A percentile compares a stretch with the other conserved stretches of the same genome.
Evolutionary conservation across 23 tunicate genomes (phyloP).

Genomic region (Ciona savignyi): DNA sequence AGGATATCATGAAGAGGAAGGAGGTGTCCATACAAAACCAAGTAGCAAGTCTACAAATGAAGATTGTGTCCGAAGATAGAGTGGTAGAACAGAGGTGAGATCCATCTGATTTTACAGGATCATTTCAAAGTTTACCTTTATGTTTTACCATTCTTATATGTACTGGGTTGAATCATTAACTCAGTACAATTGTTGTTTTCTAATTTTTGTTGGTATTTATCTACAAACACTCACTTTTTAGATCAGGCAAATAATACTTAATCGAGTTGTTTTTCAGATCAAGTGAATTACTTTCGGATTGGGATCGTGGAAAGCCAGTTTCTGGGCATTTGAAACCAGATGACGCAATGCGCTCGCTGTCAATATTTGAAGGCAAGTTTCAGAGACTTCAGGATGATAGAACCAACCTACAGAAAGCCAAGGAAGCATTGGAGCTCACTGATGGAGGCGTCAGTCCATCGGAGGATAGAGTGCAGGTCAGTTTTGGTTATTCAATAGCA

Average conservation of each 20-base stretch:
- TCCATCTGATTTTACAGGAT: background rate
- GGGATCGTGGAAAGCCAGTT: slow-evolving; percentile 99
- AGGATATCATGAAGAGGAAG: slow-evolving; percentile 94
- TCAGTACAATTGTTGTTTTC: too few species aligned
- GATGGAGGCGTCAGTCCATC: slow-evolving; percentile 86
- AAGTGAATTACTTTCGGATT: slow-evolving; percentile 78
- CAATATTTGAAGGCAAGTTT: slow-evolving; percentile 90
- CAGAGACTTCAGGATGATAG: slow-evolving; percentile 94
- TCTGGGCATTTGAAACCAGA: slow-evolving; percentile 78
- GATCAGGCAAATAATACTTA: too few species aligned
- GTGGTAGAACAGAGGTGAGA: slow-evolving; percentile 88
- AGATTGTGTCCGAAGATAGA: slow-evolving; percentile 84
- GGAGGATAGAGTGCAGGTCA: slow-evolving; percentile 82
- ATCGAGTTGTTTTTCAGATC: slow-evolving; percentile 28
- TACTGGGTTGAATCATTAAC: too few species aligned
- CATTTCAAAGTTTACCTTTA: background rate
- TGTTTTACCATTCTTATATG: too few species aligned
- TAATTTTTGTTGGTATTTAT: too few species aligned
- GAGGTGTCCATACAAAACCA: slow-evolving; percentile 92
- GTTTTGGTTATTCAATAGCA: too few species aligned
- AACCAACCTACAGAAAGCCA: slow-evolving; percentile 80
- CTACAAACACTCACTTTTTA: too few species aligned
- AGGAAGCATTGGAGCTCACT: slow-evolving; percentile 88
- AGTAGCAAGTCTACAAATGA: slow-evolving; percentile 96
- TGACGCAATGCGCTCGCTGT: slow-evolving; percentile 79